Conservation (phyloP, 2,797 vertebrate species). For the Ctenosaura bakeri region DNA sequence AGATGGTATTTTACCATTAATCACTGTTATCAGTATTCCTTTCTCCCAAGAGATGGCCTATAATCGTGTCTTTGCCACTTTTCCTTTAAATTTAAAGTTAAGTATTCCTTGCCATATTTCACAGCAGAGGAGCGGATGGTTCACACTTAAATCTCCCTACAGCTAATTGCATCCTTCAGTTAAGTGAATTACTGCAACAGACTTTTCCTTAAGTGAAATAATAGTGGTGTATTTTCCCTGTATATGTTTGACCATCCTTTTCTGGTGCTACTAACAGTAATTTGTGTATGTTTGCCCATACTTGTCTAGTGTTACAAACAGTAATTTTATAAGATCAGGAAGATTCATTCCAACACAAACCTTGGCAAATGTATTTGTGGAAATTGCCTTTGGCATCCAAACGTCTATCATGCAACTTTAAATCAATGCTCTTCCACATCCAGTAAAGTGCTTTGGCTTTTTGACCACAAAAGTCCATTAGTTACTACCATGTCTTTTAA, state of each 20-base stretch:
- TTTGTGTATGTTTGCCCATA: background rate
- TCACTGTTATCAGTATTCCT: background rate
- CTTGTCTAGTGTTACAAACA: background rate
- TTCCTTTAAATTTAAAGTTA: background rate
- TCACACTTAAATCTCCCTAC: background rate
- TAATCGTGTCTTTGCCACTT: background rate
- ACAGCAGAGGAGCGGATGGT: background rate
- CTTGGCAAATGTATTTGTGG: background rate
- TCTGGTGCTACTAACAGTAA: background rate
- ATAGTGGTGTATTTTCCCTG: background rate
- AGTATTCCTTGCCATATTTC: no score
- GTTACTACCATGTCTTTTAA: background rate
- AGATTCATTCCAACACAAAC: conserved; percentile 7
- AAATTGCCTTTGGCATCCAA: conserved; percentile 27
- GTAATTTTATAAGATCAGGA: conserved; percentile 1
- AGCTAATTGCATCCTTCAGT: background rate
- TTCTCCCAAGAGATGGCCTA: background rate
- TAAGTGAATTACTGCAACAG: background rate
- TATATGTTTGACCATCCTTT: background rate
- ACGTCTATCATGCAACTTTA: background rate
- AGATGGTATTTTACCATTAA: background rate
- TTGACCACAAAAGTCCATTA: background rate
- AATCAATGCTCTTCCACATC: background rate
- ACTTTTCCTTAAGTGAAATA: background rate
- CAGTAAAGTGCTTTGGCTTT: background rate